Base-by-base conservation (phyloP, 2,797 vertebrate species). In the Emys orbicularis region DNA sequence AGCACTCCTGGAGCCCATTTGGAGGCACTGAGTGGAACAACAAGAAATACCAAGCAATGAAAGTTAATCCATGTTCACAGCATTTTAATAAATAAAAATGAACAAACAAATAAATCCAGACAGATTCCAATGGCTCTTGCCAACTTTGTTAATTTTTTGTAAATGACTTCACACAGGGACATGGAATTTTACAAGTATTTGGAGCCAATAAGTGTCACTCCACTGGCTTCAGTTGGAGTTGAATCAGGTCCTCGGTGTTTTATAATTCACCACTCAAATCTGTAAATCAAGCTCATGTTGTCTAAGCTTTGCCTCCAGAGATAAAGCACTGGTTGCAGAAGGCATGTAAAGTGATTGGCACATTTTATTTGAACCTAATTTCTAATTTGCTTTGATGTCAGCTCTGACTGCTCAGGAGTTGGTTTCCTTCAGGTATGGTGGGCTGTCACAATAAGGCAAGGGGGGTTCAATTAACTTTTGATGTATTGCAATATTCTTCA, bases 1-100 rank as follows among this genome's bases (percentile, higher is more conserved):
- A 89, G 84, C 25, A 79, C 34, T 77, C 50, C 56, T 83, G 79
- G 41, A 79, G 79, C 57, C 77, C 57, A 79, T 89, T 83, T 86
- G 68, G 83, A 83, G 52, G 44, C 68, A 41, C 49, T 65, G 41
- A 49, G 80, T 65, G 41, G 27, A 57, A 84, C 47, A 49, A 77
- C 44, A 72, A 80, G 16, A 85, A 84, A 86, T 34, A 56, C 44
- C 37, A 53, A 65, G 44, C 29, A 49, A 89, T 72, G 72, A 93
- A 93, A 89, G 83, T 56, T 82, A 82, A 93, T 86, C 83, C 82
- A 80, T 56, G 82, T 86, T 93, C 83, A 86, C 50, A 37, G 79
- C 83, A 86, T 82, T 86, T 72, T 89, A 93, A 89, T 86, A 86
- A 86, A 93, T 57, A 79, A 57, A 86, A 79, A 92, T 86, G 81